Evolutionary conservation across 2,888 invertebrate species (phyloP).

Genomic region (Lymantria monacha): DNA sequence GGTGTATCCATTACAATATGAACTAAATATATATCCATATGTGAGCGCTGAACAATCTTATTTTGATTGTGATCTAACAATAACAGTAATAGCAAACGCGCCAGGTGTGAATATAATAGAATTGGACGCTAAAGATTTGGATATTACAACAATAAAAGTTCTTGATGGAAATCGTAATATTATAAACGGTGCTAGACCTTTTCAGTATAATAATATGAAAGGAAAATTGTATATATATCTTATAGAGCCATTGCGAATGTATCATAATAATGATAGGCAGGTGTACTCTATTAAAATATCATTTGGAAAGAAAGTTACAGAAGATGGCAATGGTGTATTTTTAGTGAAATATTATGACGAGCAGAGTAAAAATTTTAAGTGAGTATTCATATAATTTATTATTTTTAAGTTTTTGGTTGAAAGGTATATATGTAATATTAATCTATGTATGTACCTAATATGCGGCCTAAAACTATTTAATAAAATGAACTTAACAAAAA

Average conservation of each 20-base stretch:
- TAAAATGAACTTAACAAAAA: no score
- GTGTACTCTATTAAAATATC: slow-evolving; percentile 56
- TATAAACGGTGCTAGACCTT: slow-evolving; percentile 56
- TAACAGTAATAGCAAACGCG: slow-evolving; percentile 66
- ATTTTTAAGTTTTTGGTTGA: neutral
- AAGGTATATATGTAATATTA: neutral
- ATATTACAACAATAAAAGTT: slow-evolving; percentile 55
- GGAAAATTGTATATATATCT: slow-evolving; percentile 63
- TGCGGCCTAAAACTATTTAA: no score
- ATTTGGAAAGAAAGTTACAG: slow-evolving; percentile 52
- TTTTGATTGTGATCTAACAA: slow-evolving; percentile 63
- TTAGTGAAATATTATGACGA: slow-evolving; percentile 57
- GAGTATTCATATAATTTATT: slow-evolving; percentile 34
- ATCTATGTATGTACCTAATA: no score
- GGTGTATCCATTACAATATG: slow-evolving; percentile 73
- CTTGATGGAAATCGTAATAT: slow-evolving; percentile 50
- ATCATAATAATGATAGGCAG: slow-evolving; percentile 42
- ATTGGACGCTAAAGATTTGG: slow-evolving; percentile 59
- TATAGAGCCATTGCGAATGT: slow-evolving; percentile 53
- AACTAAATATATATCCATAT: slow-evolving; percentile 59
- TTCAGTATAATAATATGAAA: slow-evolving; percentile 45
- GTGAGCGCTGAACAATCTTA: slow-evolving; percentile 48
- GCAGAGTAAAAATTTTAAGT: slow-evolving; percentile 45
- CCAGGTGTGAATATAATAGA: slow-evolving; percentile 60
- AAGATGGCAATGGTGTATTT: slow-evolving; percentile 54